phyloP scores from a whole-genome alignment of 2,888 invertebrate genomes.

The Leptodirus hochenwartii region DNA sequence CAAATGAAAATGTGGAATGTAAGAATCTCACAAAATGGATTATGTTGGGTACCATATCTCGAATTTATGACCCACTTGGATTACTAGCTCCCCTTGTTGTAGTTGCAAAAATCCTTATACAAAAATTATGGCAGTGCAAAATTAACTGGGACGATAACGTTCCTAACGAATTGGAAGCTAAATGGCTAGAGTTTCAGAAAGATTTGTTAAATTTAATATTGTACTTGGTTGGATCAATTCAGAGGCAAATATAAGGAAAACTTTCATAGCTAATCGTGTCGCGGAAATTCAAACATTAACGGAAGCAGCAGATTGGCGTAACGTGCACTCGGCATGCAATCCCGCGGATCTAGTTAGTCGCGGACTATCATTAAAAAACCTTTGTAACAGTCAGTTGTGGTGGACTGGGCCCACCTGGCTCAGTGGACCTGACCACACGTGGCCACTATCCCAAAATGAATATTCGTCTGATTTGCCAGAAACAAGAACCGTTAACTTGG shows the following conservation, averaged over 20 bases:
- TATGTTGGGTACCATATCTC: background rate
- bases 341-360: slow-evolving; percentile 17
- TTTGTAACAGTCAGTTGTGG: slow-evolving; percentile 3
- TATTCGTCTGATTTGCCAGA: background rate
- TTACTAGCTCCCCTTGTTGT: background rate
- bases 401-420: background rate
- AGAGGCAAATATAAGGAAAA: slow-evolving; percentile 3
- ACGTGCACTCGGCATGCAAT: slow-evolving; percentile 15
- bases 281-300: slow-evolving; percentile 14
- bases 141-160: slow-evolving; percentile 1
- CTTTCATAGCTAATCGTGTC: slow-evolving; percentile 16
- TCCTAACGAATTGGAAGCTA: background rate
- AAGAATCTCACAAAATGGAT: slow-evolving; percentile 6
- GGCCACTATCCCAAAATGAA: background rate
- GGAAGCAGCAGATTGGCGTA: slow-evolving; percentile 13
- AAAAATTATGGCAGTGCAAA: slow-evolving; percentile 2
- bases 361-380: slow-evolving; percentile 9
- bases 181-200: background rate
- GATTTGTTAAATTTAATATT: background rate
- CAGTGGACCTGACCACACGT: background rate
- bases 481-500: too few relatives aligned
- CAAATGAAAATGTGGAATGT: background rate
- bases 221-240: background rate
- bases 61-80: slow-evolving; percentile 5
- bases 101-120: slow-evolving; percentile 3